Percentiles rank a stretch among this genome's conserved stretches.
Conservation (phyloP, 2,113 vertebrate species). For the Leptobrachium ailaonicum region DNA sequence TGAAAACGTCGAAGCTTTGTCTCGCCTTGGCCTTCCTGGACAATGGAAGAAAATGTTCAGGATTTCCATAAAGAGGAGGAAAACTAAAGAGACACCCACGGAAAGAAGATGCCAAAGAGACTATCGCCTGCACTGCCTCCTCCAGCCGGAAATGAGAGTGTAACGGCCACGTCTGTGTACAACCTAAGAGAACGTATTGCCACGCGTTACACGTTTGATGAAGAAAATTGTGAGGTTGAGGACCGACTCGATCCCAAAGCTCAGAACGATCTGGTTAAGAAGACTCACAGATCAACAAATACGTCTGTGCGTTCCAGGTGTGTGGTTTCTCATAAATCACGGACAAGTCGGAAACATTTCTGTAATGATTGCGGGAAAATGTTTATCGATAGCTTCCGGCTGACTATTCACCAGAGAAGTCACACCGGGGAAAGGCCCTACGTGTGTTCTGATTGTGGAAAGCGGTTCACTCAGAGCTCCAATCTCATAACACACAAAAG, state of each 20-base stretch:
- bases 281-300: neutral
- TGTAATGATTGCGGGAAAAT: constrained; percentile 29
- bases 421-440: constrained; percentile 8
- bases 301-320: neutral
- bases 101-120: no score
- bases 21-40: neutral
- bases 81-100: neutral
- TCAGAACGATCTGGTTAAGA: neutral
- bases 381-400: constrained; percentile 48
- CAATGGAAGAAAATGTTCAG: neutral
- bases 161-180: neutral
- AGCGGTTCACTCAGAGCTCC: constrained; percentile 38
- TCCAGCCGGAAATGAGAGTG: neutral
- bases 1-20: no score
- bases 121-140: no score
- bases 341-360: neutral
- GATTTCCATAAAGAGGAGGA: neutral
- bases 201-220: neutral
- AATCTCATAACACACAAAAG: constrained; percentile 21
- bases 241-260: neutral
- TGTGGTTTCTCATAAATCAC: neutral
- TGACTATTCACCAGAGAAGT: constrained; percentile 53
- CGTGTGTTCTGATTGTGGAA: constrained; percentile 16
- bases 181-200: neutral
- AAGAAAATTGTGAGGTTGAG: neutral